Evolutionary conservation across 2,113 vertebrate genomes (phyloP), one percentile per base, ranked within the genome.

Genomic region (Callorhinus ursinus): DNA sequence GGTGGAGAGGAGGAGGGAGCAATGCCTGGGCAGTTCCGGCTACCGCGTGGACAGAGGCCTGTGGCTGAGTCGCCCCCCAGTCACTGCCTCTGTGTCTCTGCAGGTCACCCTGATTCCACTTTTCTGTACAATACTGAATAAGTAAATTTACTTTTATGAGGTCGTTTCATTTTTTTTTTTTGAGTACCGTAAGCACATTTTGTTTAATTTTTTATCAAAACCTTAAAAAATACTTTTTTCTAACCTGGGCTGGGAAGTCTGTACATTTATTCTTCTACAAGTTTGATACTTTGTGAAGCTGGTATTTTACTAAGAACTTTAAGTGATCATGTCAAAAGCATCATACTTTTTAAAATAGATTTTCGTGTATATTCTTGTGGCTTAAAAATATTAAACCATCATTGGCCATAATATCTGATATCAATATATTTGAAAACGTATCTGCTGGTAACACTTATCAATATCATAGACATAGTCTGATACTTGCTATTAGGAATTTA

Each of bases 221-320:
- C 55, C 26, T 65, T 76, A n/a, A 80, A 95, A 65, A 95, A 65
- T 6, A 63, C 22, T 11, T 33, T 81, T 93, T 87, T 79, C 77
- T 94, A 77, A 90, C 7, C 21, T 72, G 53, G 72, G 89, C 28
- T 77, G 11, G 74, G 9, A 72, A 95, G 31, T 90, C 18, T 18
- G 86, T 76, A 10, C 72, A 33, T 63, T 92, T 82, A 67, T 8
- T 76, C 59, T 83, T 81, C 36, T 93, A 31, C 1, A 77, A 36
- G 18, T 72, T 11, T 55, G 11, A n/a, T 53, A 33, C 39, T 74
- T 69, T 61, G 8, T 22, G 63, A 76, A 96, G 69, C 46, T 87
- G 33, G 67, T 67, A 11, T 24, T 72, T 59, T 77, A n/a, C 7
- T 67, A 65, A 42, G 49, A 87, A 72, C n/a, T 93, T 93, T 63